Evolutionary conservation across 2,797 vertebrate genomes (phyloP).

Genomic region (Ceryle rudis): DNA sequence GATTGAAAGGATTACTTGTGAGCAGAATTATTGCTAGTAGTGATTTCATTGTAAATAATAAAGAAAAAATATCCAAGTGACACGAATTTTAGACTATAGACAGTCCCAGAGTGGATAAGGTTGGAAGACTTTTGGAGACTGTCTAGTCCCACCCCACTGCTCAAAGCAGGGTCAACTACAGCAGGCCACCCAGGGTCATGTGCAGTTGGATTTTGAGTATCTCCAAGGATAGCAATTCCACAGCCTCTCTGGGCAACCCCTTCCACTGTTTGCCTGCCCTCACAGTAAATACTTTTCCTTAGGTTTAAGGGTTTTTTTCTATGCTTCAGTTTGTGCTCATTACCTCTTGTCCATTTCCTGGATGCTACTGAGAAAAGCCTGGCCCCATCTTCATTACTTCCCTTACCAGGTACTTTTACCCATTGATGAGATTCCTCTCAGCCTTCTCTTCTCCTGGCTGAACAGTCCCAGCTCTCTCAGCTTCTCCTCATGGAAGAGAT

Average conservation of each 20-base stretch:
- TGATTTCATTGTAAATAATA: neutral
- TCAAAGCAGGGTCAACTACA: neutral
- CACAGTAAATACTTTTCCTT: neutral
- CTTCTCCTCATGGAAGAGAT: neutral
- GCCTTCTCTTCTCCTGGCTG: neutral
- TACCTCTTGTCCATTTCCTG: neutral
- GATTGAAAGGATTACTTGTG: neutral
- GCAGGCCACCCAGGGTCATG: neutral
- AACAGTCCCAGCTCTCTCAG: neutral
- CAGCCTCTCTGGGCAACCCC: neutral
- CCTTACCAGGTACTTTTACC: neutral
- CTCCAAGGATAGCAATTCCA: neutral
- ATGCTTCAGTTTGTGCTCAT: neutral
- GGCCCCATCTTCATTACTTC: neutral
- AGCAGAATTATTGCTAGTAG: neutral
- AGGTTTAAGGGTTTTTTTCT: neutral
- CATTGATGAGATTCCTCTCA: accelerated
- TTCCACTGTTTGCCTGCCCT: neutral
- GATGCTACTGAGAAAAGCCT: neutral
- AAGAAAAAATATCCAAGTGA: neutral
- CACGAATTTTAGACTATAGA: neutral
- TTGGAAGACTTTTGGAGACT: neutral
- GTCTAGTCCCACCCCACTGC: neutral
- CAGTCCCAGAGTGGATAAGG: neutral
- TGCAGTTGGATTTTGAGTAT: neutral